Base-by-base conservation (phyloP, 2,888 invertebrate genomes). In the Drosophila nigritarsus region DNA sequence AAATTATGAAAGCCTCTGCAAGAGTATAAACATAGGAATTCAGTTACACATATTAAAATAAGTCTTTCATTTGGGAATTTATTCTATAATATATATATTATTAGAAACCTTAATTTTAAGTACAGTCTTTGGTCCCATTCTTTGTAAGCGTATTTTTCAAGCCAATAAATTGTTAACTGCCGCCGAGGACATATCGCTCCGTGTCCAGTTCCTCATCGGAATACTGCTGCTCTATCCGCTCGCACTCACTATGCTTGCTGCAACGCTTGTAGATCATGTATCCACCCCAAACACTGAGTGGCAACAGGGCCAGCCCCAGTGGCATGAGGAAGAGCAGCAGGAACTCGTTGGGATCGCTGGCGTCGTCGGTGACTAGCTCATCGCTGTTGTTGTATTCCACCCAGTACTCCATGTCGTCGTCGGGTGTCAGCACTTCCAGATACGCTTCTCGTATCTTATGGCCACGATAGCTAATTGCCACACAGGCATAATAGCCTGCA, bases 321-420 rank as follows among this genome's bases (percentile, higher is more conserved):
- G 93, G 93, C 90, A 93, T 93, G 11, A 93, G 78, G 65, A 93
- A 93, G 7, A 93, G 80, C 40, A 91, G 56, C 66, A 90, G 85
- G 60, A 92, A 93, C 59, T 90, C 86, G 2, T 78, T 81, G 0
- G 91, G 89, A 79, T 91, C 82, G 13, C 82, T 90, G 32, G n/a
- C 15, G 51, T 72, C 60, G 1, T 78, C 58, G 6, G 65, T 63
- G 8, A 60, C 65, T 1, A 55, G 36, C 48, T 91, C 91, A 3
- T 83, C 87, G 15, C 63, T 74, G 20, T 49, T 68, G 50, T 72
- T 73, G 54, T 91, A 92, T 6, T 91, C 90, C 3, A 72, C 54
- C 91, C 91, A 91, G 70, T 92, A 92, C n/a, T 90, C 90, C 5
- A 30, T 30, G 11, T 82, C 79, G 1, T 80, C 72, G 4, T 65